Percentiles rank a stretch among this genome's conserved stretches.
Conservation (phyloP, 2,797 vertebrate species). For the Micromesistius poutassou region DNA sequence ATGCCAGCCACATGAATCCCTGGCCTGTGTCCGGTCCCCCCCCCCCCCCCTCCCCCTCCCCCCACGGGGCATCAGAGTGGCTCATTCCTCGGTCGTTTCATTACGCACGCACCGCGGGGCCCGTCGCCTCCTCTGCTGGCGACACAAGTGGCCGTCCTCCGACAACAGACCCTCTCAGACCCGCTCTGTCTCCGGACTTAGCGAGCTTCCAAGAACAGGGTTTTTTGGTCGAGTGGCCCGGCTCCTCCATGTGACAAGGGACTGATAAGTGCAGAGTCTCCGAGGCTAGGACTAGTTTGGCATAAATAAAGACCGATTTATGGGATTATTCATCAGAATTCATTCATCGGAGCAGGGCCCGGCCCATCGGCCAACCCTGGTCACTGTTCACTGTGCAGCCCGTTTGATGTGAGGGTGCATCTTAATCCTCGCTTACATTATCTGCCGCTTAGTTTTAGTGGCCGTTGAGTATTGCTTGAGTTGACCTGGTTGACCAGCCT, state of each 20-base stretch:
- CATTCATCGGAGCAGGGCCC: neutral
- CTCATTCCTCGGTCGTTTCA: constrained; percentile 53
- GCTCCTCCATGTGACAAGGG: neutral
- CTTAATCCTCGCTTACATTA: neutral
- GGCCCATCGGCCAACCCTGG: neutral
- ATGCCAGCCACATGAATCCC: constrained; percentile 61
- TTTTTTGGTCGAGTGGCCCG: neutral
- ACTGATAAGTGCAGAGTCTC: neutral
- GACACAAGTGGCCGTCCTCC: constrained; percentile 21
- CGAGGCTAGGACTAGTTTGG: neutral
- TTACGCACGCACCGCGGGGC: constrained; percentile 29
- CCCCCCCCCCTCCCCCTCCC: neutral
- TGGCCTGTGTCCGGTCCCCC: constrained; percentile 36
- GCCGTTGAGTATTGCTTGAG: too few species aligned
- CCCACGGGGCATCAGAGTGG: constrained; percentile 56
- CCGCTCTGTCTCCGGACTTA: neutral
- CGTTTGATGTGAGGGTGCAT: neutral
- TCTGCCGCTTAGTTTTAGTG: neutral
- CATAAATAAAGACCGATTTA: neutral
- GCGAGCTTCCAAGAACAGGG: neutral
- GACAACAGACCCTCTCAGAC: constrained; percentile 38
- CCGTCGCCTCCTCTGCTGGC: constrained; percentile 23
- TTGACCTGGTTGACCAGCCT: neutral
- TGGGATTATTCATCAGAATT: neutral
- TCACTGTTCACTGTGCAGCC: neutral